These are phyloP conservation scores for Microctonus aethiopoides DNA, from an alignment of 2,888 invertebrate species.

Conservation along the genomic window DNA sequence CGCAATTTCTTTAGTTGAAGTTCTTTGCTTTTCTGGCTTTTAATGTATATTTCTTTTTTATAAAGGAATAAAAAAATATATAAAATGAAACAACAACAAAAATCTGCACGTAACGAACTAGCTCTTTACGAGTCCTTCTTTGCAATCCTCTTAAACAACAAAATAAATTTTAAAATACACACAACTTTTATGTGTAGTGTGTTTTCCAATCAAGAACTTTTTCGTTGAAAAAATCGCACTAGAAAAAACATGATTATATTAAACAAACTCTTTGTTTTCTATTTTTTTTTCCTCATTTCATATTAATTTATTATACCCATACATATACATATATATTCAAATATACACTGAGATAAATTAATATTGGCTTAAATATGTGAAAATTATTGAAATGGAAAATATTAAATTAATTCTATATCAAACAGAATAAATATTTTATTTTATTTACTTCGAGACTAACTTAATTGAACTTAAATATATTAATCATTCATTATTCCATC, in stretches of 20 bases:
- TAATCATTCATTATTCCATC: too few species aligned
- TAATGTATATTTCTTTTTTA: not conserved
- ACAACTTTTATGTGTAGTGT: not conserved
- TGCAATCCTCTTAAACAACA: not conserved
- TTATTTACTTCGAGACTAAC: too few species aligned
- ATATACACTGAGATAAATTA: too few species aligned
- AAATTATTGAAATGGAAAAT: too few species aligned
- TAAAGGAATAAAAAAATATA: not conserved
- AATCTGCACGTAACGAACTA: not conserved
- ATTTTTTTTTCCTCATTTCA: not conserved
- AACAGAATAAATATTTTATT: too few species aligned
- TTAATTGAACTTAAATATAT: too few species aligned
- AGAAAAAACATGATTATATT: not conserved
- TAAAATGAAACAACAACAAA: not conserved
- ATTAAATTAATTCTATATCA: too few species aligned
- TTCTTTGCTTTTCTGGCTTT: not conserved
- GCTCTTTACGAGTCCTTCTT: not conserved
- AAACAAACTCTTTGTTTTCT: not conserved
- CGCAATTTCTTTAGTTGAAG: not conserved
- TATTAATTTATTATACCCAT: not conserved
- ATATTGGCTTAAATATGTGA: too few species aligned
- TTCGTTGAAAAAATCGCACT: not conserved
- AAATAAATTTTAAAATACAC: not conserved
- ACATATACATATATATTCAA: not conserved
- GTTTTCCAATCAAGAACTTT: not conserved